Evolutionary conservation across 2,888 invertebrate genomes (phyloP), one percentile per base, ranked within the genome.

Genomic region (Allophyes oxyacanthae): DNA sequence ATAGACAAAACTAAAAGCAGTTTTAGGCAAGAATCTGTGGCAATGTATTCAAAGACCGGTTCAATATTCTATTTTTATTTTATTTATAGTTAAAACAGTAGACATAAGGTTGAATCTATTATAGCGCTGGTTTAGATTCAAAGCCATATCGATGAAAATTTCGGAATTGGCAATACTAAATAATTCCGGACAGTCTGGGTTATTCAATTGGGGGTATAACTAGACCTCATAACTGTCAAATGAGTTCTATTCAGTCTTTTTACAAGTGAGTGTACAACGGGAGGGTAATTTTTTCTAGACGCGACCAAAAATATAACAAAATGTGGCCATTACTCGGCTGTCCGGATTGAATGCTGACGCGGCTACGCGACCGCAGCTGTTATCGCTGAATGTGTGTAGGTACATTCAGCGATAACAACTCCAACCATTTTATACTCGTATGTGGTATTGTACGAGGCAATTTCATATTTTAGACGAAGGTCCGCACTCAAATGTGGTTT

Each of bases 321-420:
- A 56, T 59, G 60, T 46, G 48, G 45, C 59, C 65, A 71, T 76
- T 76, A 76, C 69, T 56, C 53, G 62, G 51, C 64, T 75, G 74
- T 72, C 62, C 57, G 56, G 66, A 64, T 71, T 60, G 70, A 68
- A 70, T 59, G 70, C 61, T 58, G 65, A 72, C 70, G 53, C 48
- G 40, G 55, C 58, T 40, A 49, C 13, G 34, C 42, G 69, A 42
- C 64, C 70, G 46, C 67, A 61, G 53, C 64, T 63, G 58, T 63
- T 73, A 73, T 59, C 61, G 52, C 32, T 37, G 48, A 42, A 30
- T 54, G 15, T 56, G 33, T 64, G 34, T 37, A 33, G 11, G 26
- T 9, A 50, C 36, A 15, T 44, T 44, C 9, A 33, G 25, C 44
- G 28, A 25, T 56, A 49, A 40, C 34, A 20, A 40, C 50, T 32